Evolutionary conservation across 2,797 vertebrate species (phyloP), one percentile per base, ranked within the genome.

Genomic region (Phoxinus dragarum): DNA sequence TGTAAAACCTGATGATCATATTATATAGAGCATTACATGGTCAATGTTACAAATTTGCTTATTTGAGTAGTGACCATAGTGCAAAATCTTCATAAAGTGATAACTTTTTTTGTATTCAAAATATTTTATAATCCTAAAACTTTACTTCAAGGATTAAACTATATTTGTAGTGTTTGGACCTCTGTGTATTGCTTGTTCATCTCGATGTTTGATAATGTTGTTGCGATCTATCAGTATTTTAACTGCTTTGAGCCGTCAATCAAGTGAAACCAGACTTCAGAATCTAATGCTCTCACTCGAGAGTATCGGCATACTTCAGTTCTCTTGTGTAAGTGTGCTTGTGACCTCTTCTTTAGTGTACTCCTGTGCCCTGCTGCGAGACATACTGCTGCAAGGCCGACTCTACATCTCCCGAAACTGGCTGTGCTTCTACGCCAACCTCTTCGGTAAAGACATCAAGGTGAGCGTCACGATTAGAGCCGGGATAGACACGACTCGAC

Each of bases 351-450:
- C 59, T 84, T 84, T 91, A 99, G 98, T 97, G 89, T 99, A 98
- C 86, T 99, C 98, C 91, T 99, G 98, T 0, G 98, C 98, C 1
- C 96, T 99, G 47, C 97, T 98, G 93, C 95, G 96, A 92, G 98
- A 99, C 56, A 97, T 99, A 83, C 96, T 99, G 16, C 96, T 99
- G 34, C 98, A 99, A 90, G 98, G 98, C 40, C 96, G 97, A 14
- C 97, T 99, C 90, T 99, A 98, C 94, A 99, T 99, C 91, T 99
- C 98, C 86, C 95, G 96, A 90, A 97, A 98, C 94, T 99, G 98
- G 98, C 94, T 99, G 89, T 99, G 98, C 94, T 99, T 99, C 94
- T 97, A 98, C 0, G 97, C 98, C 90, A 98, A 97, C 93, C 96
- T 99, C 91, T 99, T 99, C 1, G 98, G 97, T 91, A 98, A 97